These are phyloP conservation scores for Marmota monax DNA, from an alignment of 2,113 vertebrate genomes.

Conservation along the genomic window DNA sequence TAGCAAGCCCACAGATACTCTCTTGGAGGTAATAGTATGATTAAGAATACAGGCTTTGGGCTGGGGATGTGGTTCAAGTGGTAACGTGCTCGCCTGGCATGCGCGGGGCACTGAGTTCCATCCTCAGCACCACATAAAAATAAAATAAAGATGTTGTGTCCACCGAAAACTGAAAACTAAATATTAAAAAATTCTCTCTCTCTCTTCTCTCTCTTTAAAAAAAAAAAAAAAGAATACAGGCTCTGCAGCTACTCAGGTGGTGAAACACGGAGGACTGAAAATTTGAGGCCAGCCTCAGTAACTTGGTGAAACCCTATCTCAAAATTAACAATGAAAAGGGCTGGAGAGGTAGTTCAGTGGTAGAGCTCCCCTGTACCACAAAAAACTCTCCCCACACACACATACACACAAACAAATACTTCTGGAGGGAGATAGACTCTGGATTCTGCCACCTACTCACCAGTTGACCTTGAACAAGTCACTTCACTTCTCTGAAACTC, in stretches of 20 bases:
- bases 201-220: no score
- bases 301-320: background rate
- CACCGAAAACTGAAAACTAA: no score
- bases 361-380: background rate
- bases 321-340: background rate
- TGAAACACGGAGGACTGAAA: background rate
- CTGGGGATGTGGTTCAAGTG: no score
- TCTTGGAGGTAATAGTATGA: background rate
- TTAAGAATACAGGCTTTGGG: background rate
- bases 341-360: background rate
- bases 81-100: no score
- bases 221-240: no score
- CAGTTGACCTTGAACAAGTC: background rate
- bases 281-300: background rate
- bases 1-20: constrained; percentile 36
- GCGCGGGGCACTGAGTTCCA: no score
- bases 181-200: no score
- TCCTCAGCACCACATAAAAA: no score
- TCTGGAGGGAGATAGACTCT: background rate
- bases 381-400: background rate
- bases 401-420: background rate
- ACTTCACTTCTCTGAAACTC: constrained; percentile 32
- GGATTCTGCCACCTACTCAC: background rate
- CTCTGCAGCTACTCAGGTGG: background rate
- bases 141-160: no score